phyloP scores from a whole-genome alignment of 1,140 invertebrate genomes.

The Thalassaphorura encarpata region DNA sequence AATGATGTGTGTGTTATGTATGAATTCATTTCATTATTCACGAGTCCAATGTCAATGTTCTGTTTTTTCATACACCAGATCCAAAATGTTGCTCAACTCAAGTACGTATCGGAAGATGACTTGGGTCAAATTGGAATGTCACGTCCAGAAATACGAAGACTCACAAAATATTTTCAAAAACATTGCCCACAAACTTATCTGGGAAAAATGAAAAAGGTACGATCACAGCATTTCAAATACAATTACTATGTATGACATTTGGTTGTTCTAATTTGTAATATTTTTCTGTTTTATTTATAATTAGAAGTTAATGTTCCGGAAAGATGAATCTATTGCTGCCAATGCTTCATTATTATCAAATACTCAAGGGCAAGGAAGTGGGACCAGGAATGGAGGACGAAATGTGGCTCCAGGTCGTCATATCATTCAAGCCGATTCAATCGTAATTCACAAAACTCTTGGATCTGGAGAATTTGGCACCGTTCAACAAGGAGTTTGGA shows the following conservation, averaged over 20 bases:
- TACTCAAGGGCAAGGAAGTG: conserved; percentile 42
- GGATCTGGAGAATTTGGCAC: conserved; percentile 95
- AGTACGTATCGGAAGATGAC: conserved; percentile 91
- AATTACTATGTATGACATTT: not conserved
- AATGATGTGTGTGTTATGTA: too few relatives aligned
- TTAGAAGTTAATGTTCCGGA: conserved; percentile 26
- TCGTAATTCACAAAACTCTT: conserved; percentile 87
- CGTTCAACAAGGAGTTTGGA: conserved; percentile 96
- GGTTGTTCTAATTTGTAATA: not conserved
- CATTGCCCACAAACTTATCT: conserved; percentile 86
- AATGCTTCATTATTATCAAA: conserved; percentile 34
- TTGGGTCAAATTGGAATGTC: conserved; percentile 84
- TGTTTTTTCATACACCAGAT: conserved; percentile 48
- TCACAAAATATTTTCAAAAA: conserved; percentile 87
- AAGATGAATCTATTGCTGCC: conserved; percentile 39
- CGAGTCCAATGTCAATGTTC: too few relatives aligned
- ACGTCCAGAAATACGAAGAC: conserved; percentile 83
- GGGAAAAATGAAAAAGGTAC: conserved; percentile 71
- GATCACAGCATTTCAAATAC: too few relatives aligned
- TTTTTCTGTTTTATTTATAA: not conserved
- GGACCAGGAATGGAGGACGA: conserved; percentile 23
- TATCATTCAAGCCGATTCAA: conserved; percentile 87
- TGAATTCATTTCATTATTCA: too few relatives aligned
- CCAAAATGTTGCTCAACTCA: conserved; percentile 85
- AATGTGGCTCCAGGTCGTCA: conserved; percentile 69